These are phyloP conservation scores for Drosophila quinaria DNA, from an alignment of 2,888 invertebrate species.

Conservation along the genomic window DNA sequence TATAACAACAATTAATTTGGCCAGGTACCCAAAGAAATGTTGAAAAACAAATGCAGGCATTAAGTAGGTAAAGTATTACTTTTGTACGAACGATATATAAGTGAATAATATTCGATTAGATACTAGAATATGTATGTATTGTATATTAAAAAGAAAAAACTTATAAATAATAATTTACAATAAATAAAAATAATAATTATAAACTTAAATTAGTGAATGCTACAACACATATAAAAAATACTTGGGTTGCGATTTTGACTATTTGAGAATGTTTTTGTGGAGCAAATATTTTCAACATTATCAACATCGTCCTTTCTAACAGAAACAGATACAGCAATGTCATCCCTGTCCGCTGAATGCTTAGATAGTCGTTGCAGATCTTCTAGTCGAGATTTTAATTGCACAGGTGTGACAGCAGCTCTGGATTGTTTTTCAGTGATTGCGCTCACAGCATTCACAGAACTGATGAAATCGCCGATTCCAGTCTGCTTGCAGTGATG, in stretches of 20 bases:
- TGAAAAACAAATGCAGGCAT: constrained; percentile 1
- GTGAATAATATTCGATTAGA: constrained; percentile 28
- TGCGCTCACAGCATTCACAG: constrained; percentile 10
- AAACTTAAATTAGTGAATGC: constrained; percentile 71
- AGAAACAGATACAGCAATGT: constrained; percentile 43
- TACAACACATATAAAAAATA: constrained; percentile 78
- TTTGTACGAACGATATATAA: constrained; percentile 21
- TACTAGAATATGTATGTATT: constrained; percentile 9
- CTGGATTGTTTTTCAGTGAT: constrained; percentile 57
- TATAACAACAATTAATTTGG: constrained; percentile 3
- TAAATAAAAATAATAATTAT: constrained; percentile 5
- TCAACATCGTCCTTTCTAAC: constrained; percentile 77
- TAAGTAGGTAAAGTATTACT: constrained; percentile 6
- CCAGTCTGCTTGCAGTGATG: neutral
- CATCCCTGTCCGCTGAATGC: constrained; percentile 49
- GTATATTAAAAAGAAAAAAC: constrained; percentile 18
- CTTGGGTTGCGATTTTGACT: constrained; percentile 55
- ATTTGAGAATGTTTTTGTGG: constrained; percentile 44
- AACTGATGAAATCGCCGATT: constrained; percentile 7
- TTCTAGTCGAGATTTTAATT: constrained; percentile 88
- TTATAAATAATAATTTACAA: constrained; percentile 24
- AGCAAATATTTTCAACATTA: constrained; percentile 70
- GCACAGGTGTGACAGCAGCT: constrained; percentile 88
- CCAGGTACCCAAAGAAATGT: neutral
- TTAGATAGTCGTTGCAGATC: constrained; percentile 79